These are phyloP conservation scores for Perca fluviatilis DNA, from an alignment of 2,113 vertebrate genomes.

Conservation along the genomic window DNA sequence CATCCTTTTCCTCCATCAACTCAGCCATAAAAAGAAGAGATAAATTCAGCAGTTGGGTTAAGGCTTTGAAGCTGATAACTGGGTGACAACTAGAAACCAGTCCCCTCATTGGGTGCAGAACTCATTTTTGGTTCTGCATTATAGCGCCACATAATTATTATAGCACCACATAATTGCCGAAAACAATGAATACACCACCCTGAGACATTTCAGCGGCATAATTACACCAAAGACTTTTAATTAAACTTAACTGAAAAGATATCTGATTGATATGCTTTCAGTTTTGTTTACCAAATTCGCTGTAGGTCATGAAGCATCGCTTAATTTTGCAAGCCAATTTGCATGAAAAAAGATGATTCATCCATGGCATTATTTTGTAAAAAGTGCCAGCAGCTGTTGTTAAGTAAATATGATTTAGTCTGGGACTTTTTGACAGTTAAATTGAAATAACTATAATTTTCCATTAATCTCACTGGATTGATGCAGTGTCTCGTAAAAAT, in stretches of 20 bases:
- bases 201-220: conserved; percentile 50
- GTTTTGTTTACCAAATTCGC: conserved; percentile 62
- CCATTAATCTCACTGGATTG: conserved; percentile 29
- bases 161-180: conserved; percentile 38
- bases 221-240: conserved; percentile 59
- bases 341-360: conserved; percentile 62
- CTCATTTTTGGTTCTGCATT: conserved; percentile 34
- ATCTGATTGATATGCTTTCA: conserved; percentile 60
- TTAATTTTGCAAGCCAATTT: conserved; percentile 61
- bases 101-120: conserved; percentile 35
- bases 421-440: conserved; percentile 44
- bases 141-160: conserved; percentile 30
- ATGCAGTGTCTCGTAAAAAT: not conserved
- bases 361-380: conserved; percentile 50
- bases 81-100: conserved; percentile 54
- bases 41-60: conserved; percentile 36
- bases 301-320: conserved; percentile 57
- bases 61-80: conserved; percentile 51
- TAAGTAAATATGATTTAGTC: conserved; percentile 44
- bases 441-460: conserved; percentile 26
- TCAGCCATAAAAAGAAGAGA: conserved; percentile 46
- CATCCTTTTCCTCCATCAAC: conserved; percentile 46
- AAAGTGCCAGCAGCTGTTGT: conserved; percentile 54
- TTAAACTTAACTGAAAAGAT: conserved; percentile 64
- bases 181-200: conserved; percentile 41